phyloP scores from a whole-genome alignment of 2,888 invertebrate genomes.

The Hydropsyche betteni region DNA sequence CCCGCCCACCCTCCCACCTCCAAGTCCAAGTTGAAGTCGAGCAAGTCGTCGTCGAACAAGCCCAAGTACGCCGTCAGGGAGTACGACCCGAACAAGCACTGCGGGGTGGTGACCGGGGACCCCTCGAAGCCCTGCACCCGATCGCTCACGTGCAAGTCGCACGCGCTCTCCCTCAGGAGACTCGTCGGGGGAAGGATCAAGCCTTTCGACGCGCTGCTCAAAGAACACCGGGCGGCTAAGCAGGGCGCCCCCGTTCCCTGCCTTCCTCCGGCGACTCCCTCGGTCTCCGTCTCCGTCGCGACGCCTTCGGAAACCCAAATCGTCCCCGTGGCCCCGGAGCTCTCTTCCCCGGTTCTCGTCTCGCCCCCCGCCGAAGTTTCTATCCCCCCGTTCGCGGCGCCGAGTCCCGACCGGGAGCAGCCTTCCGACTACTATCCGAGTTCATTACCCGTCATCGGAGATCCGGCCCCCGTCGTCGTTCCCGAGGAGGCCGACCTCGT shows the following conservation, averaged over 20 bases:
- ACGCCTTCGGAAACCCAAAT: too few species aligned
- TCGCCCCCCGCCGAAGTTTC: constrained; percentile 54
- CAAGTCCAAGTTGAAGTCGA: constrained; percentile 55
- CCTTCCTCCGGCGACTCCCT: constrained; percentile 53
- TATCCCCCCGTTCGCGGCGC: constrained; percentile 41
- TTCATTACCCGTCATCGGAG: constrained; percentile 52
- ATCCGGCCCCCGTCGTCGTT: constrained; percentile 50
- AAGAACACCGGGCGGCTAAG: constrained; percentile 75
- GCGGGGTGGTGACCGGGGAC: constrained; percentile 78
- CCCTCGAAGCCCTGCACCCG: constrained; percentile 79
- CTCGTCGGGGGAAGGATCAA: constrained; percentile 77
- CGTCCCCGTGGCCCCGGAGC: constrained; percentile 51
- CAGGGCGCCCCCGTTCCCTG: constrained; percentile 60
- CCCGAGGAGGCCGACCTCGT: constrained; percentile 53
- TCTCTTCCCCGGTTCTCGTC: constrained; percentile 58
- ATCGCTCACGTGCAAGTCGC: constrained; percentile 77
- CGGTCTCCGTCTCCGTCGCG: constrained; percentile 35
- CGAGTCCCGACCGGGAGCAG: constrained; percentile 59
- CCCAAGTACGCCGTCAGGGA: constrained; percentile 66
- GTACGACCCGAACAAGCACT: constrained; percentile 85
- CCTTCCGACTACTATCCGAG: constrained; percentile 62
- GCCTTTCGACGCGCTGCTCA: constrained; percentile 77
- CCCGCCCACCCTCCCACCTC: constrained; percentile 52
- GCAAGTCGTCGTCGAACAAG: constrained; percentile 56
- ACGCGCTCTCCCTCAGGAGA: constrained; percentile 74